Evolutionary conservation across 2,113 vertebrate genomes (phyloP), one percentile per base, ranked within the genome.

Genomic region (Riparia riparia): DNA sequence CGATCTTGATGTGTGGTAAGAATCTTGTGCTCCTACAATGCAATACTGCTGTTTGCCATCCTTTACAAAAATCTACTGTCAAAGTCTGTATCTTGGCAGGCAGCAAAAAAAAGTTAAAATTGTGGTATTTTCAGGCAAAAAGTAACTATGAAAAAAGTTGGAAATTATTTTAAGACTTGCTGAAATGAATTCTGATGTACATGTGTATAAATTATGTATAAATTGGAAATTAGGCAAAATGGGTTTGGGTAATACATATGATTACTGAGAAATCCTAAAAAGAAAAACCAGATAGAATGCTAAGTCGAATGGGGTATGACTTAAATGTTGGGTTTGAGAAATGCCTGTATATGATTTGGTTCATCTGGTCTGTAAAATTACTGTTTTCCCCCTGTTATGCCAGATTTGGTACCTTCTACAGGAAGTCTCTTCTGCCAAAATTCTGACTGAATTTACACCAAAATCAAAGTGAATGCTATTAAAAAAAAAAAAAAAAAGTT

Each of bases 371-470:
- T 77, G 83, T 37, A 20, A 54, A 71, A 39, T 54, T 14, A 6
- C 1, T 0, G 12, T 12, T 85, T 66, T 32, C 9, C 10, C 6
- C 3, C 3, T 41, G 8, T 84, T 82, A 29, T 0, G 1, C 7
- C 28, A 44, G 18, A 19, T 57, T 73, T 1, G 2, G 24, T 44
- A 29, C 8, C 6, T 54, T 29, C 14, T 34, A 31, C 54, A 49
- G 6, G 50, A 41, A 74, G 15, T 63, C 22, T 82, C 9, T 69
- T 70, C 25, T 69, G 37, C 37, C 24, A 24, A 14, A 61, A 21
- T 65, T 70, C 25, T 53, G 50, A 41, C 24, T 44, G 24, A 70
- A 47, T 1, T 61, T 63, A 17, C 0, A 7, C 45, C 12, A 54
- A 63, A 82, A 61, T 37, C 29, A 26, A 29, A 63, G 18, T 17